Conservation (phyloP, 1,140 invertebrate genomes). For the Drosophila suzukii region DNA sequence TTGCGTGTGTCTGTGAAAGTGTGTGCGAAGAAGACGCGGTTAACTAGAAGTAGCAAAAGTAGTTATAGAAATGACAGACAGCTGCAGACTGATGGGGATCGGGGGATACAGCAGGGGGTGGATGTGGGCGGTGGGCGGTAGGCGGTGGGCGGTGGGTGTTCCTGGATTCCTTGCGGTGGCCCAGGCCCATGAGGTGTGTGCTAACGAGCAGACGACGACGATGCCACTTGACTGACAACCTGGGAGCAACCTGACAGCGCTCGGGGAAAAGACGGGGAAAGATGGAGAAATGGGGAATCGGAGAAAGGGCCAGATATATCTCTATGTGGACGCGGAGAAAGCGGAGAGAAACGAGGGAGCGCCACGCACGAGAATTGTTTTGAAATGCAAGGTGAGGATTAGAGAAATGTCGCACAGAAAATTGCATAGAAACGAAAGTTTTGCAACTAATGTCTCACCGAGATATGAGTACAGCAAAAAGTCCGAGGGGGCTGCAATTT, state of each 20-base stretch:
- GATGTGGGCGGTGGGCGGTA: not conserved
- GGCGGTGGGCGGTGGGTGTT: not conserved
- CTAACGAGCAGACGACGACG: constrained; percentile 72
- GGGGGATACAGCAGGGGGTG: not conserved
- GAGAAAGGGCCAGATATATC: constrained; percentile 9
- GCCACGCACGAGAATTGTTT: constrained; percentile 71
- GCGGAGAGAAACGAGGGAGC: not conserved
- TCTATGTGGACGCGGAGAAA: not conserved
- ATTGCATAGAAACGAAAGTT: constrained; percentile 70
- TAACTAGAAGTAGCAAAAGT: constrained; percentile 80
- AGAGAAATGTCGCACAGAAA: constrained; percentile 63
- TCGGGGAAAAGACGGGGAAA: constrained; percentile 1
- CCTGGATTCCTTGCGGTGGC: constrained; percentile 41
- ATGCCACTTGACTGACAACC: constrained; percentile 78
- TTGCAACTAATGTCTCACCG: constrained; percentile 53
- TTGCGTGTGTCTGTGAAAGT: constrained; percentile 34
- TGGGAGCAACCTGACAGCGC: constrained; percentile 48
- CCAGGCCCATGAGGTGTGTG: constrained; percentile 58
- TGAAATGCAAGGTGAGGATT: constrained; percentile 75
- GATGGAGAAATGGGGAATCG: not conserved
- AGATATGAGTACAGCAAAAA: constrained; percentile 23
- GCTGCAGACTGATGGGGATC: constrained; percentile 38
- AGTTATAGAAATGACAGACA: constrained; percentile 81
- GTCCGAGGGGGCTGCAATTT: constrained; percentile 26
- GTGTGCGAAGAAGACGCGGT: constrained; percentile 43